Base-by-base conservation (phyloP, 2,888 invertebrate species). In the Lasioglossum leucozonium region DNA sequence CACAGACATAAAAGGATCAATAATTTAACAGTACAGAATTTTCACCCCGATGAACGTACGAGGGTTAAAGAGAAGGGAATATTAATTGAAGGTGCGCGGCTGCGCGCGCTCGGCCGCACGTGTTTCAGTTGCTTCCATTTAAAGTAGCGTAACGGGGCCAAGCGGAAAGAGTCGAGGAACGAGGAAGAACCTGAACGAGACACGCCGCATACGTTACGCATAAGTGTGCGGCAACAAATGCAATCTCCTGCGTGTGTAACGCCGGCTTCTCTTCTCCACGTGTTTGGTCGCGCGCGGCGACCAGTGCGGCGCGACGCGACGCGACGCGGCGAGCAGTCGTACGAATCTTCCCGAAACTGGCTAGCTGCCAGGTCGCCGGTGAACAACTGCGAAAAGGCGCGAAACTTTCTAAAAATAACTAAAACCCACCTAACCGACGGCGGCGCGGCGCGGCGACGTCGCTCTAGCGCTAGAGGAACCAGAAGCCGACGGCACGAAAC, bases 341-440 rank as follows among this genome's bases (percentile, higher is more conserved):
- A 75, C 87, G 91, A 88, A 89, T 85, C 85, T 82, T 62, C 26
- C 69, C 75, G 79, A 80, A 72, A 44, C 80, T 90, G 91, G 90
- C 90, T 16, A 1, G 55, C 6, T 18, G 88, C 91, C 91, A 90
- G 86, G 87, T 72, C 88, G 86, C 55, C 83, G 83, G 40, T 76
- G 80, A 71, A 76, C 75, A 81, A 76, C 77, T 74, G 87, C 73
- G 84, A 91, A 91, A 91, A 91, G 90, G 90, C 91, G 91, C 91
- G 90, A 91, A 91, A 91, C 85, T 65, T 55, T 79, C 89, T 87
- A 88, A 85, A 88, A 87, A 91, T 91, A 91, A 76, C 76, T 44
- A 51, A 44, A 58, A 76, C 65, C 75, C 87, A 81, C 84, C 84
- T 84, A 87, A 85, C 74, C 78, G 79, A 84, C 77, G 65, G n/a